phyloP scores from a whole-genome alignment of 2,888 invertebrate species.

The Callyntrura guangdongensis region DNA sequence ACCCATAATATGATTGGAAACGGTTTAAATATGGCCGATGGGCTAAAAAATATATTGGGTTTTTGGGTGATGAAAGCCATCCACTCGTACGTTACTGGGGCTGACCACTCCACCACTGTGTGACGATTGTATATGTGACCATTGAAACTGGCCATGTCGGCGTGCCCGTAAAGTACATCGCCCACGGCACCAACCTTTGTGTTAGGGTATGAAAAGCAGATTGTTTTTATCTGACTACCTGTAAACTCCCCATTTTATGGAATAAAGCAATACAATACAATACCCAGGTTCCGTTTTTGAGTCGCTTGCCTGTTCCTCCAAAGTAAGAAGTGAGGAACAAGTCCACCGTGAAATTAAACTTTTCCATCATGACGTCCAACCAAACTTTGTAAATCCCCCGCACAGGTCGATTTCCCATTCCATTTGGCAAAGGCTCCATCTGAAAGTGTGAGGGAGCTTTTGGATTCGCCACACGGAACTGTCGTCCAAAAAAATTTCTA shows the following conservation, averaged over 20 bases:
- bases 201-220: too few relatives aligned
- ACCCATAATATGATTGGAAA: slow-evolving; percentile 48
- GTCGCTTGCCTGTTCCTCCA: slow-evolving; percentile 57
- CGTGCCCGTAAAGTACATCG: slow-evolving; percentile 50
- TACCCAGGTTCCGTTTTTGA: slow-evolving; percentile 65
- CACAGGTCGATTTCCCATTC: not conserved
- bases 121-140: slow-evolving; percentile 56
- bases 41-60: slow-evolving; percentile 45
- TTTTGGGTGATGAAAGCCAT: slow-evolving; percentile 60
- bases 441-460: slow-evolving; percentile 62
- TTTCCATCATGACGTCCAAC: slow-evolving; percentile 64
- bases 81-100: slow-evolving; percentile 58
- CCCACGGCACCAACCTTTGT: slow-evolving; percentile 51
- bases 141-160: slow-evolving; percentile 34
- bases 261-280: too few relatives aligned
- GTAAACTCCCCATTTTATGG: too few relatives aligned
- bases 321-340: slow-evolving; percentile 30
- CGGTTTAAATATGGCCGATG: slow-evolving; percentile 59
- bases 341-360: slow-evolving; percentile 63
- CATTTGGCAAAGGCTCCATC: slow-evolving; percentile 12
- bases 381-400: slow-evolving; percentile 68
- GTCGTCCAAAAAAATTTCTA: slow-evolving; percentile 58
- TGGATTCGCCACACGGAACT: slow-evolving; percentile 54
- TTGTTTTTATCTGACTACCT: too few relatives aligned
- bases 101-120: slow-evolving; percentile 54